Evolutionary conservation across 1,140 invertebrate species (phyloP).

Genomic region (Megalopta genalis): DNA sequence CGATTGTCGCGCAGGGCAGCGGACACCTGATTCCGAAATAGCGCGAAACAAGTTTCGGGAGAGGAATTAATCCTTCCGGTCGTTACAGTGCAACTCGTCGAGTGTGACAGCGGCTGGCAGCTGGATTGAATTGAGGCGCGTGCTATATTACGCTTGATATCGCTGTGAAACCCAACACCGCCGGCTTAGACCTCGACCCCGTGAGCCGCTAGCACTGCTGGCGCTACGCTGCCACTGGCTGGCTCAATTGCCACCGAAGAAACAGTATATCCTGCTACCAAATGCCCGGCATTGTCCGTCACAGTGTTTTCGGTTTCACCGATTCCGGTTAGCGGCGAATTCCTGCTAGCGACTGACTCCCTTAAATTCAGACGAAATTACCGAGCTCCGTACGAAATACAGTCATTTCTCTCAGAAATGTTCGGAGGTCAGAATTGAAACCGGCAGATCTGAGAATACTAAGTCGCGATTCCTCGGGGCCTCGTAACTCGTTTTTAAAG

Average conservation of each 20-base stretch:
- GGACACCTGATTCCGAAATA: conserved; percentile 48
- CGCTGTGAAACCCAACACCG: conserved; percentile 67
- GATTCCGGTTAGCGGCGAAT: no score
- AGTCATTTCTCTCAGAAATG: no score
- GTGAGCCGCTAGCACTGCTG: conserved; percentile 47
- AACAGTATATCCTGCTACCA: conserved; percentile 43
- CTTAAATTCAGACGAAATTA: no score
- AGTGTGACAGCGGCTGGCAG: conserved; percentile 57
- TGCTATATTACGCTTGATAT: conserved; percentile 67
- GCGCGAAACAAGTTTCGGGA: conserved; percentile 33
- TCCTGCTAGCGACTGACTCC: no score
- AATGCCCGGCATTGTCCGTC: conserved; percentile 21
- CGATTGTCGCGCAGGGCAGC: background rate
- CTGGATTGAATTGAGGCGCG: conserved; percentile 70
- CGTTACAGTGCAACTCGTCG: conserved; percentile 59
- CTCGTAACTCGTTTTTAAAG: no score
- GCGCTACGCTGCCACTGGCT: conserved; percentile 38
- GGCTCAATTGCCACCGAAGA: conserved; percentile 39
- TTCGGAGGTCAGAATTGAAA: no score
- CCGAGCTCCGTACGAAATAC: no score
- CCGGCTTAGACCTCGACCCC: conserved; percentile 64
- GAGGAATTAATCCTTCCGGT: conserved; percentile 63
- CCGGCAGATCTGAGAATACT: no score
- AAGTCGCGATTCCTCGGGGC: no score
- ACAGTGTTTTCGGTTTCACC: no score